Percentiles rank a stretch among this genome's conserved stretches.
Conservation (phyloP, 2,888 invertebrate genomes). For the Pseudoips prasinana region DNA sequence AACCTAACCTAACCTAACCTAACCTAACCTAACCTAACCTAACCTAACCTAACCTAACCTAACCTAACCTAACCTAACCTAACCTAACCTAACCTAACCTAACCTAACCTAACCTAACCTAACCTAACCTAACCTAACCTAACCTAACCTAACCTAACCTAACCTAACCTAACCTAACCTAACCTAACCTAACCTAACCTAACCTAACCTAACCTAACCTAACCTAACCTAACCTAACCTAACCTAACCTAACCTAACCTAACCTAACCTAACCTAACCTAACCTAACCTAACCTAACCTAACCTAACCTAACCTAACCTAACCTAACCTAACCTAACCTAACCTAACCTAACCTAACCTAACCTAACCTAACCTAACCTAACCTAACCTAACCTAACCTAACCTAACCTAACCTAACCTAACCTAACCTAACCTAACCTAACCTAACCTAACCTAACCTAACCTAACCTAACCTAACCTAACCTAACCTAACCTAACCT, state of each 20-base stretch:
- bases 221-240: slow-evolving; percentile 14
- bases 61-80: slow-evolving; percentile 19
- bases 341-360: slow-evolving; percentile 18
- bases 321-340: slow-evolving; percentile 17
- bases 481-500: too few relatives aligned
- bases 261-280: slow-evolving; percentile 18
- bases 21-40: slow-evolving; percentile 20
- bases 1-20: slow-evolving; percentile 12
- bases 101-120: slow-evolving; percentile 20
- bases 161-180: slow-evolving; percentile 15
- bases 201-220: slow-evolving; percentile 19
- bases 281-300: slow-evolving; percentile 16
- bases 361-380: slow-evolving; percentile 14
- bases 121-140: slow-evolving; percentile 14
- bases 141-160: slow-evolving; percentile 17
- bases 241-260: slow-evolving; percentile 10
- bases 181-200: slow-evolving; percentile 18
- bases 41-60: slow-evolving; percentile 21
- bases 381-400: too few relatives aligned
- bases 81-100: slow-evolving; percentile 19
- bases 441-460: too few relatives aligned
- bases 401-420: too few relatives aligned
- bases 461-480: too few relatives aligned
- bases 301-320: slow-evolving; percentile 14
- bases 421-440: too few relatives aligned